These are phyloP conservation scores for Sinelater perroti DNA, from an alignment of 2,888 invertebrate species.

Conservation along the genomic window DNA sequence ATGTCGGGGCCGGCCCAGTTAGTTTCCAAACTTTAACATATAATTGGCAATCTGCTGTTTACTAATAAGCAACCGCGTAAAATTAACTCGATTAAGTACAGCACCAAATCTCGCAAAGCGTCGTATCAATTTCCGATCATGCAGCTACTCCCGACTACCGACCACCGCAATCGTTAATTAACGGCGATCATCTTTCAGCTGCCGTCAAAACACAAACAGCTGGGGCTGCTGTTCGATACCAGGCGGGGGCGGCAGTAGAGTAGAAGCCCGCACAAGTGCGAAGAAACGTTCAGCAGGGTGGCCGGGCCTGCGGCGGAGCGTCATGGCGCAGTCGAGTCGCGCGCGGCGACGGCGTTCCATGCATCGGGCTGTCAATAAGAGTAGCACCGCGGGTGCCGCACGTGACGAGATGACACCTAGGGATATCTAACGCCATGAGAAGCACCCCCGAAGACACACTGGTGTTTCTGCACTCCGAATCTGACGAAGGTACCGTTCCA, in stretches of 20 bases:
- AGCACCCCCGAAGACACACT: too few relatives aligned
- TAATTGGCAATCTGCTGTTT: too few relatives aligned
- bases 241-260: slow-evolving; percentile 32
- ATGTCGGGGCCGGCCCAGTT: too few relatives aligned
- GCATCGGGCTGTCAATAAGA: slow-evolving; percentile 25
- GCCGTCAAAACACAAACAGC: slow-evolving; percentile 29
- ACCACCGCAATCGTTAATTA: too few relatives aligned
- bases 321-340: slow-evolving; percentile 34
- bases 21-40: too few relatives aligned
- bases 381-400: slow-evolving; percentile 35
- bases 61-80: too few relatives aligned
- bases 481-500: slow-evolving; percentile 13
- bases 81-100: too few relatives aligned
- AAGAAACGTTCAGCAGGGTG: slow-evolving; percentile 35
- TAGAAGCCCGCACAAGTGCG: slow-evolving; percentile 34
- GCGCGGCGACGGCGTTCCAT: slow-evolving; percentile 31
- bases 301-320: slow-evolving; percentile 28
- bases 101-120: too few relatives aligned
- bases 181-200: slow-evolving; percentile 26
- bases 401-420: slow-evolving; percentile 32
- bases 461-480: neutral
- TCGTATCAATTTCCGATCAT: too few relatives aligned
- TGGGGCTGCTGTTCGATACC: slow-evolving; percentile 34
- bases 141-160: too few relatives aligned
- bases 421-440: too few relatives aligned